Evolutionary conservation across 2,113 vertebrate genomes (phyloP), one percentile per base, ranked within the genome.

Genomic region (Coreoperca whiteheadi): DNA sequence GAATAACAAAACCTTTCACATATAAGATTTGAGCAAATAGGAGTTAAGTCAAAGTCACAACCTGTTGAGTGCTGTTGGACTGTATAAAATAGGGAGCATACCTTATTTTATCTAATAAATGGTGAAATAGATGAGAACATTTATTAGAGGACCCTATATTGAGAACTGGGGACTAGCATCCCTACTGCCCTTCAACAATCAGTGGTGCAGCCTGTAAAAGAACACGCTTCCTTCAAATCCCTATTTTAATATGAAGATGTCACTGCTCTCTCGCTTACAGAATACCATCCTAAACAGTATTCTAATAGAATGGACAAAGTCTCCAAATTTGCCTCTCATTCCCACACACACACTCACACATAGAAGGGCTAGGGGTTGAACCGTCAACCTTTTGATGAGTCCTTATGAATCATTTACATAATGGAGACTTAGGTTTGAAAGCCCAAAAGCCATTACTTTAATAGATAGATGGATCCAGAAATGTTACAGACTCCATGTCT

Each of bases 121-220:
- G 25, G 70, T 86, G 50, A 74, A 88, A 65, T 39, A 28, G 74
- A 74, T 88, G 66, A 81, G 57, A 72, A 60, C 34, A 77, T 79
- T 60, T 85, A 67, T 76, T 65, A 68, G 16, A 69, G 64, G 70
- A 75, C 11, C 69, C 43, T 73, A 39, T 63, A 12, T 16, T 79
- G 71, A 79, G 28, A 80, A 50, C 57, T 56, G 28, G 16, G 51
- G 32, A 3, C 8, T 9, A 63, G n/a, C 46, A 54, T 81, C 69
- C 18, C 12, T 53, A 43, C 39, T 74, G 57, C 32, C n/a, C n/a
- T n/a, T n/a, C n/a, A n/a, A n/a, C n/a, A n/a, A 41, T 65, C 60
- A 76, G 8, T 65, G 68, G 18, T 65, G 63, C 75, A 77, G 56
- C 37, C n/a, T 69, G 34, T 15, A 25, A 69, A 53, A 65, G 32